phyloP scores from a whole-genome alignment of 2,797 vertebrate genomes.

The Alcedo atthis region DNA sequence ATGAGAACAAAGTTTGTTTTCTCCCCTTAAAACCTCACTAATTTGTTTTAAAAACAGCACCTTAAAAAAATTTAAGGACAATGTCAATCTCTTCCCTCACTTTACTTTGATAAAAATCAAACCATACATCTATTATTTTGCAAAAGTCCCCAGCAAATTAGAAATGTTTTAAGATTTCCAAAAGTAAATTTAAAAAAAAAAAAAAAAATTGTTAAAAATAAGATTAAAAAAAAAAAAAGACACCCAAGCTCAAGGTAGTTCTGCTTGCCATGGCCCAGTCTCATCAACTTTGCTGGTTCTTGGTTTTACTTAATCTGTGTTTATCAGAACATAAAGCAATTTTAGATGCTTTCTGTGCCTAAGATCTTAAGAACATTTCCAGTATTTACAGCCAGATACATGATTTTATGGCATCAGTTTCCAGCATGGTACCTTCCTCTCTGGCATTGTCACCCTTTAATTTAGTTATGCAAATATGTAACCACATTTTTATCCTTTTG shows the following conservation, averaged over 20 bases:
- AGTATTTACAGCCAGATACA: neutral
- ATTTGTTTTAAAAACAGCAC: neutral
- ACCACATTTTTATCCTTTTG: neutral
- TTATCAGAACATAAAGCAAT: conserved; percentile 17
- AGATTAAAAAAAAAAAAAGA: neutral
- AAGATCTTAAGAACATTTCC: neutral
- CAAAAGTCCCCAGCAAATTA: neutral
- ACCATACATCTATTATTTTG: neutral
- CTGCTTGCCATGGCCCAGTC: neutral
- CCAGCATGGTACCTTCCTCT: neutral
- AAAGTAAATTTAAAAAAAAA: neutral
- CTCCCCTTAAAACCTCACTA: neutral
- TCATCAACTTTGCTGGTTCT: neutral
- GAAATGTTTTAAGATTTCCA: neutral
- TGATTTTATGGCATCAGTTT: neutral
- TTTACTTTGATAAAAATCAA: neutral
- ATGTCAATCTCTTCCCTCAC: neutral
- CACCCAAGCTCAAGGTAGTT: neutral
- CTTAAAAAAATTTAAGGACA: neutral
- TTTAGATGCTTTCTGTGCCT: neutral
- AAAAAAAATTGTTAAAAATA: neutral
- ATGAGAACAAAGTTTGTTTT: neutral
- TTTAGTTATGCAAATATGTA: neutral
- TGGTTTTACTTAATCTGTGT: neutral
- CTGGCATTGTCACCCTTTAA: neutral